These are phyloP conservation scores for Bicyclus anynana DNA, from an alignment of 1,140 invertebrate genomes.

Conservation along the genomic window DNA sequence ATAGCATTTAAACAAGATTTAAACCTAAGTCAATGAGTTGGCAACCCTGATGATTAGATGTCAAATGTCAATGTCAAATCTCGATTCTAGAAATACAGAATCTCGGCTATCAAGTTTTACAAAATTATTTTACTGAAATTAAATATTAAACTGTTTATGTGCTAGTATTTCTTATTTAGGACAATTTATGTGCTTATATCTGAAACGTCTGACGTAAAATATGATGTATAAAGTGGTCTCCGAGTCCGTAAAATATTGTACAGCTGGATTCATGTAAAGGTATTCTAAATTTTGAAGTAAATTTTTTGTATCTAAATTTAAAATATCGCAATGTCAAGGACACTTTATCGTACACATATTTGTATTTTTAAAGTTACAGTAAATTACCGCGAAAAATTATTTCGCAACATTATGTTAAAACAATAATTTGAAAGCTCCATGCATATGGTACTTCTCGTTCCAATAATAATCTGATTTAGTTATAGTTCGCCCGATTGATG, in stretches of 20 bases:
- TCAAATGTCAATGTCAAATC: no score
- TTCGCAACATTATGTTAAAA: not conserved
- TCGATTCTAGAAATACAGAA: no score
- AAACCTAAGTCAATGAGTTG: no score
- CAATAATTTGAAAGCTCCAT: not conserved
- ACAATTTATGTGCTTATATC: constrained; percentile 26
- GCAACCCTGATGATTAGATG: no score
- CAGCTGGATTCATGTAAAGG: constrained; percentile 65
- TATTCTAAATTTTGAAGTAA: constrained; percentile 28
- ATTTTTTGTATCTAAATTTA: constrained; percentile 8
- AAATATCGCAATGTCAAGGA: constrained; percentile 9
- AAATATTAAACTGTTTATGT: constrained; percentile 6
- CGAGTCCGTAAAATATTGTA: constrained; percentile 20
- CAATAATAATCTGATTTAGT: no score
- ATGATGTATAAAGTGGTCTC: constrained; percentile 28
- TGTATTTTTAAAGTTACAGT: no score
- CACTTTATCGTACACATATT: not conserved
- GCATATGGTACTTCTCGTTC: no score
- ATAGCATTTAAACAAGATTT: no score
- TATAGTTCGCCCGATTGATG: no score
- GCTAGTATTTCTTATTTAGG: not conserved
- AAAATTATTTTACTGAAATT: constrained; percentile 1
- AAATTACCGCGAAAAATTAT: not conserved
- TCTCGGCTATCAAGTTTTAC: constrained; percentile 1
- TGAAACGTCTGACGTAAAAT: constrained; percentile 36